phyloP scores from a whole-genome alignment of 2,113 vertebrate genomes.

The Ariopsis seemanni region DNA sequence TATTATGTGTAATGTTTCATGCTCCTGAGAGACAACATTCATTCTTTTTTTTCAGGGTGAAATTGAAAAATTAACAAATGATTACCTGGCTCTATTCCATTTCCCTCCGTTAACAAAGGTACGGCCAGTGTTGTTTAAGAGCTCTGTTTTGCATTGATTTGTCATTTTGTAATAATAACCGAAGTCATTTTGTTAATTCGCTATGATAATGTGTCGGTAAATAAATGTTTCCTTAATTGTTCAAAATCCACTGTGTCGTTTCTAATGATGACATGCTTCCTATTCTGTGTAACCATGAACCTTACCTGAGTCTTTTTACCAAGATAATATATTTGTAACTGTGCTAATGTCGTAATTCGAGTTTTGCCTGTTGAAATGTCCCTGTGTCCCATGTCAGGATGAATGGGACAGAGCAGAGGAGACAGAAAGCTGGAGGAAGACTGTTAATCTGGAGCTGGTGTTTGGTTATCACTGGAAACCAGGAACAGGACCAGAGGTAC shows the following conservation, averaged over 20 bases:
- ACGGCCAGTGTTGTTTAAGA: constrained; percentile 49
- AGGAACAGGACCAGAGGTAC: constrained; percentile 84
- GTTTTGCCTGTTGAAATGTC: background rate
- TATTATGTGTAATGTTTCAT: background rate
- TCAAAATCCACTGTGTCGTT: background rate
- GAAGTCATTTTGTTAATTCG: background rate
- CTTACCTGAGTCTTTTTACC: background rate
- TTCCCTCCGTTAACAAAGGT: constrained; percentile 95
- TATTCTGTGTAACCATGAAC: background rate
- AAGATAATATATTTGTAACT: background rate
- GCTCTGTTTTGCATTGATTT: background rate
- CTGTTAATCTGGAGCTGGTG: constrained; percentile 90
- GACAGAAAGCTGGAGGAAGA: constrained; percentile 80
- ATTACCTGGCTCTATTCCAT: constrained; percentile 93
- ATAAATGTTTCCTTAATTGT: background rate
- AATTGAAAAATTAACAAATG: constrained; percentile 91
- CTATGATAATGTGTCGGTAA: background rate
- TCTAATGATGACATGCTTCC: background rate
- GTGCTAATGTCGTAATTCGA: background rate
- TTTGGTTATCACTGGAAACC: constrained; percentile 97
- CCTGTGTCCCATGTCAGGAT: constrained; percentile 69
- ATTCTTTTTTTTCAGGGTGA: constrained; percentile 76
- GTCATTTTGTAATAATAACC: background rate
- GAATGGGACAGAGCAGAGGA: constrained; percentile 69
- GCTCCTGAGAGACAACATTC: constrained; percentile 34